These are phyloP conservation scores for Pelagia noctiluca DNA, from an alignment of 30 jellyfish, hydroid and myxozoan genomes.

Conservation along the genomic window DNA sequence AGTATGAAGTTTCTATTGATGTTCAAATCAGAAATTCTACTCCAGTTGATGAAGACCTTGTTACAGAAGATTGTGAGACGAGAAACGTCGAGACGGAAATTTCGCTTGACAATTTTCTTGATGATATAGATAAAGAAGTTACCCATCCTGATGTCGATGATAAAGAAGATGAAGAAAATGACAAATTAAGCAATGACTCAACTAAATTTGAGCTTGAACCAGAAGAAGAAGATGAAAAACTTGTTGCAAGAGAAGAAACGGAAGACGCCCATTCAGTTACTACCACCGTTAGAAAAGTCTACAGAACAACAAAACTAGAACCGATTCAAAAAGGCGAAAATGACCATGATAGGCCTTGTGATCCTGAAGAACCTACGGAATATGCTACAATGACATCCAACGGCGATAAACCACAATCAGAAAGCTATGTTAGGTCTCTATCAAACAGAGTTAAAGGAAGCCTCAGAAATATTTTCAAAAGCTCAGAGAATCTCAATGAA, in stretches of 20 bases:
- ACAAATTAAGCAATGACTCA: too few relatives aligned
- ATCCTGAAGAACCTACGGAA: not conserved
- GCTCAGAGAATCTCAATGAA: not conserved
- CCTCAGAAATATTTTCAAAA: not conserved
- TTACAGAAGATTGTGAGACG: not conserved
- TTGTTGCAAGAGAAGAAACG: not conserved
- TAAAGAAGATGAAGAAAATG: too few relatives aligned
- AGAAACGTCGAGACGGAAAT: not conserved
- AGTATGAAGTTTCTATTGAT: not conserved
- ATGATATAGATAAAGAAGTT: constrained; percentile 3
- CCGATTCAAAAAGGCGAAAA: not conserved
- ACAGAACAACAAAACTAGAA: not conserved
- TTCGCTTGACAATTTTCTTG: not conserved
- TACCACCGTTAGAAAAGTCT: not conserved
- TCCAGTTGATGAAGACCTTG: not conserved
- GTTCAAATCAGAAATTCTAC: not conserved
- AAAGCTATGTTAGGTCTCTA: not conserved
- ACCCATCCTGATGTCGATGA: too few relatives aligned
- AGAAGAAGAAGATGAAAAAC: too few relatives aligned
- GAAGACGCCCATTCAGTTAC: not conserved
- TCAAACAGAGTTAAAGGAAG: not conserved
- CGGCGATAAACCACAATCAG: not conserved
- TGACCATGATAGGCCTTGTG: not conserved
- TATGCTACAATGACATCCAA: not conserved
- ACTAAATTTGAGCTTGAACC: too few relatives aligned